Base-by-base conservation (phyloP, 2,888 invertebrate species). In the Synergus gifuensis region DNA sequence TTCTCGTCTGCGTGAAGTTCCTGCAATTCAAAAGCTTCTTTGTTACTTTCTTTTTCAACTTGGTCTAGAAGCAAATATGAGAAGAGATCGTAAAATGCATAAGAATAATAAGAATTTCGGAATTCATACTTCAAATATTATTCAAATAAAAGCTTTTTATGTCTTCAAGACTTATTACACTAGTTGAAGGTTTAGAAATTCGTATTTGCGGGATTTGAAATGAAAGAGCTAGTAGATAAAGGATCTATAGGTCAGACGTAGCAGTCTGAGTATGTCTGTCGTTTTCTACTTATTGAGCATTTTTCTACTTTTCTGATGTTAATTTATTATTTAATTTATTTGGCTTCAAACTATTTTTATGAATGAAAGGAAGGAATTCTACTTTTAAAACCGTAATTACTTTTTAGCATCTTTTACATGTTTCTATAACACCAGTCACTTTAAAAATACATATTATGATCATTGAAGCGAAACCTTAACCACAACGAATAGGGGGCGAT, bases 1-100 rank as follows among this genome's bases (percentile, higher is more conserved):
- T 85, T 86, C 77, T 93, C 93, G 2, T 91, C 92, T 36, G 92
- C 9, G 2, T 83, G 83, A 36, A 83, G 81, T 64, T 77, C 78
- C 87, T 87, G 63, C 8, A 76, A 67, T 49, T 73, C n/a, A n/a
- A 76, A 76, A 42, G 40, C 18, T 60, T 60, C 42, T 60, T 58
- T 60, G 14, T 18, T 16, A n/a, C 14, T 9, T 40, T 36, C 8
- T 49, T 49, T 46, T 49, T 7, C 7, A 9, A 16, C 16, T 28
- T 3, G 18, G 18, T 22, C 22, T 22, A 7, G 11, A 66, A 16
- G n/a, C 42, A 42, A 40, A 66, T 66, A 64, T 22, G 8, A 54
- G 54, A n/a, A n/a, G 54, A n/a, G n/a, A n/a, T n/a, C 54, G n/a
- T 54, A n/a, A 54, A 54, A n/a, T 54, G 54, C 4, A 8, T n/a